These are phyloP conservation scores for Cercopithecus petaurista DNA, from an alignment of 2,797 vertebrate genomes.

Conservation along the genomic window DNA sequence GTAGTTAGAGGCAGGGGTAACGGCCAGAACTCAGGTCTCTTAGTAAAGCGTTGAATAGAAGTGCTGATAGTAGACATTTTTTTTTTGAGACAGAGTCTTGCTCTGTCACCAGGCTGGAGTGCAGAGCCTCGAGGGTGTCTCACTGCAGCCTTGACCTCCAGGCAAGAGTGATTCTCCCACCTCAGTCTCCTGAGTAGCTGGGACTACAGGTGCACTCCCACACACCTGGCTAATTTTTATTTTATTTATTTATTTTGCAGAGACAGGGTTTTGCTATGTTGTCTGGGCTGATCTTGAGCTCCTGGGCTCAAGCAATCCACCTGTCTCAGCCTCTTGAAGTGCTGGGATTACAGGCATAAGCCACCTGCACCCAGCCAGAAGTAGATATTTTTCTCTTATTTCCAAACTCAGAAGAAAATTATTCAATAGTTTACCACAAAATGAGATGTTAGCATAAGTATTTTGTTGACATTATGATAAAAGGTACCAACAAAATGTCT, in stretches of 20 bases:
- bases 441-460: background rate
- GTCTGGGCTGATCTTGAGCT: no score
- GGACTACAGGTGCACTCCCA: background rate
- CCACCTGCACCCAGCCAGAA: no score
- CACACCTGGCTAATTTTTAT: background rate
- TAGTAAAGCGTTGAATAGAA: background rate
- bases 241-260: background rate
- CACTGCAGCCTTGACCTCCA: background rate
- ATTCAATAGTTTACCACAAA: background rate
- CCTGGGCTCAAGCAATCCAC: no score
- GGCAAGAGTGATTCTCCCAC: background rate
- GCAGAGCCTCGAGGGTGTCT: background rate
- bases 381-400: background rate
- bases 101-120: background rate
- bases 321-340: no score
- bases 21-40: background rate
- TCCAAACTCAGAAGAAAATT: constrained; percentile 22
- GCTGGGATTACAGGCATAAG: no score
- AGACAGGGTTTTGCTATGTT: background rate
- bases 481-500: background rate
- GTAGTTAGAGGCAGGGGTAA: background rate
- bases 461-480: background rate
- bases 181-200: background rate
- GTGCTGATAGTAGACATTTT: background rate
- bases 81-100: background rate